Percentiles rank a stretch among this genome's conserved stretches.
Evolutionary conservation across 2,797 vertebrate genomes (phyloP).

Genomic region (Gobio occitaniae): DNA sequence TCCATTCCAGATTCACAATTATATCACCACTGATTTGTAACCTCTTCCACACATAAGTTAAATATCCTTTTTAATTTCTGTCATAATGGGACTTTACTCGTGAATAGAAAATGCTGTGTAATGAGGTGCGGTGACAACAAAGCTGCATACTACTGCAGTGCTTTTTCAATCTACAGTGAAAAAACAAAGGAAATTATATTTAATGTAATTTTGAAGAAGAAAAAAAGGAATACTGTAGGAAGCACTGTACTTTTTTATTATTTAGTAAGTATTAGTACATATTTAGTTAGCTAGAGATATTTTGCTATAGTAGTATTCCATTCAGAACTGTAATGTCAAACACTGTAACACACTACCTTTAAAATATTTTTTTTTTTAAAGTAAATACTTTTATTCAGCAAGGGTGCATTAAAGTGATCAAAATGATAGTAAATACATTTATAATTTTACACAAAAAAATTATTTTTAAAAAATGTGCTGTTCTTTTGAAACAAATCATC

Average conservation of each 20-base stretch:
- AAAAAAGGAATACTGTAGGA: neutral
- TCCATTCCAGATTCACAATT: neutral
- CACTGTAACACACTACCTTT: neutral
- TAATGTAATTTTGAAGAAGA: neutral
- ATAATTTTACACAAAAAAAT: neutral
- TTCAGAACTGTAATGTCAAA: neutral
- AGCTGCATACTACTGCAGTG: neutral
- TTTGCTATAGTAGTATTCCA: neutral
- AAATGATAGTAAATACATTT: neutral
- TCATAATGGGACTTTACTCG: neutral
- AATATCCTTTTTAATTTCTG: neutral
- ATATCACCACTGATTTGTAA: neutral
- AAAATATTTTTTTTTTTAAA: neutral
- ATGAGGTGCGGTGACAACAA: neutral
- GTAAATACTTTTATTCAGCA: neutral
- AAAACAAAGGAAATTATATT: neutral
- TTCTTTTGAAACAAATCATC: neutral
- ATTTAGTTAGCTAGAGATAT: neutral
- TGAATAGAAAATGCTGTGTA: neutral
- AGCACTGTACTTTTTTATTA: neutral
- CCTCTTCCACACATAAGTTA: neutral
- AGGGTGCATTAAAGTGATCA: neutral
- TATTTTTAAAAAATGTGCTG: neutral
- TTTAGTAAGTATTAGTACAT: neutral
- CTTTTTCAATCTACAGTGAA: neutral